phyloP scores from a whole-genome alignment of 1,140 invertebrate genomes.

The Dendroctonus ponderosae region DNA sequence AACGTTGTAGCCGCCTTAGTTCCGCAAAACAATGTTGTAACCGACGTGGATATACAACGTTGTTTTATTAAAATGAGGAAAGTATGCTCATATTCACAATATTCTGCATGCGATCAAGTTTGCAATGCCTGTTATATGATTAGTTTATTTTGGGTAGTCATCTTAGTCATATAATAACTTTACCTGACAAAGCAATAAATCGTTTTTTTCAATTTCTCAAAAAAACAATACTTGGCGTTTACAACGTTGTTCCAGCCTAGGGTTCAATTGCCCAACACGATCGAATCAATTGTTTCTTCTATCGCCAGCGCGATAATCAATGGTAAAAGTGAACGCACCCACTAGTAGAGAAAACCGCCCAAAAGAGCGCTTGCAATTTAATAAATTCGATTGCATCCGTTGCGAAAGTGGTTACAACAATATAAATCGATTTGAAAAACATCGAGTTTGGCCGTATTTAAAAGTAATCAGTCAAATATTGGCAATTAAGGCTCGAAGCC shows the following conservation, averaged over 20 bases:
- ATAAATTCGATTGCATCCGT: too few species aligned
- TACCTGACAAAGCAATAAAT: background rate
- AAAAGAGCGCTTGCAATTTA: too few species aligned
- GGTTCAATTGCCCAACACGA: background rate
- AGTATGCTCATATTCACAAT: background rate
- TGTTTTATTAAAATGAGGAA: background rate
- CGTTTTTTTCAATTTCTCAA: slow-evolving; percentile 1
- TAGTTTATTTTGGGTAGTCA: background rate
- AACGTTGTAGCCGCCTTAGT: slow-evolving; percentile 1
- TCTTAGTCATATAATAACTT: background rate
- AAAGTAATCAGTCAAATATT: too few species aligned
- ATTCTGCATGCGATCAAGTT: too few species aligned
- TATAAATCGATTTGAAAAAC: too few species aligned
- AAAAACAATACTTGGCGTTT: slow-evolving; percentile 4
- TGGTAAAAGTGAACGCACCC: too few species aligned
- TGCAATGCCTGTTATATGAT: slow-evolving; percentile 1
- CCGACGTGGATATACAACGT: slow-evolving; percentile 4
- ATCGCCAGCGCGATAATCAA: too few species aligned
- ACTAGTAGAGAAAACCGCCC: too few species aligned
- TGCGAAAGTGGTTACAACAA: too few species aligned
- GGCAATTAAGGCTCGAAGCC: too few species aligned
- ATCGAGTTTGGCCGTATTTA: too few species aligned
- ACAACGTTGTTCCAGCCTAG: slow-evolving; percentile 5
- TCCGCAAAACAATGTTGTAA: slow-evolving; percentile 8
- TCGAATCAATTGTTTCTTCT: too few species aligned